Conservation (phyloP, 53 echinoderm and acorn worm species). For the Arbacia lixula region DNA sequence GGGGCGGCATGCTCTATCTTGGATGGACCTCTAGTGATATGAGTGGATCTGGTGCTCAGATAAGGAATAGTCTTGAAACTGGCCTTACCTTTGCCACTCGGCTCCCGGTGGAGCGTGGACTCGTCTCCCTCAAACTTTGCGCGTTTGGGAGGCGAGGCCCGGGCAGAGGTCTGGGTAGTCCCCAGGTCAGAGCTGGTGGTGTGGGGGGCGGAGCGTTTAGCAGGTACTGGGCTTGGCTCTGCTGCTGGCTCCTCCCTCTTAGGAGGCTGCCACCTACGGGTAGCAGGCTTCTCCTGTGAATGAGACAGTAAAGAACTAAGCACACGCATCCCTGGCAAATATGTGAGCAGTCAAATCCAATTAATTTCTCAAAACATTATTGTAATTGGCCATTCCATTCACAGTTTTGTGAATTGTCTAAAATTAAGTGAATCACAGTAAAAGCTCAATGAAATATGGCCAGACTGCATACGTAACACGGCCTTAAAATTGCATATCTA, state of each 20-base stretch:
- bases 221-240: conserved; percentile 29
- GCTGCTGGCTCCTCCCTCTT: conserved; percentile 42
- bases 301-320: neutral
- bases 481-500: too few species aligned
- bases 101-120: conserved; percentile 12
- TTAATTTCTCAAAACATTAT: too few species aligned
- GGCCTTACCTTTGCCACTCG: conserved; percentile 58
- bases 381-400: too few species aligned
- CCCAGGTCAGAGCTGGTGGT: neutral
- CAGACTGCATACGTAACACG: too few species aligned
- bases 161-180: conserved; percentile 14
- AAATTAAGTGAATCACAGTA: too few species aligned
- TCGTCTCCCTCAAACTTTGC: conserved; percentile 31
- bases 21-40: neutral
- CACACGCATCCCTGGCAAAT: too few species aligned
- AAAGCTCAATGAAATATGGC: too few species aligned
- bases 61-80: conserved; percentile 45
- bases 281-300: conserved; percentile 59
- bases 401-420: too few species aligned
- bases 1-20: conserved; percentile 36
- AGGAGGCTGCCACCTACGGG: conserved; percentile 66
- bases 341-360: too few species aligned
- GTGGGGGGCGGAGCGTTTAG: conserved; percentile 36
- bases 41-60: neutral
- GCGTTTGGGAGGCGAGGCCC: conserved; percentile 56